Evolutionary conservation across 2,888 invertebrate genomes (phyloP), one percentile per base, ranked within the genome.

Genomic region (Dryomyza anilis): DNA sequence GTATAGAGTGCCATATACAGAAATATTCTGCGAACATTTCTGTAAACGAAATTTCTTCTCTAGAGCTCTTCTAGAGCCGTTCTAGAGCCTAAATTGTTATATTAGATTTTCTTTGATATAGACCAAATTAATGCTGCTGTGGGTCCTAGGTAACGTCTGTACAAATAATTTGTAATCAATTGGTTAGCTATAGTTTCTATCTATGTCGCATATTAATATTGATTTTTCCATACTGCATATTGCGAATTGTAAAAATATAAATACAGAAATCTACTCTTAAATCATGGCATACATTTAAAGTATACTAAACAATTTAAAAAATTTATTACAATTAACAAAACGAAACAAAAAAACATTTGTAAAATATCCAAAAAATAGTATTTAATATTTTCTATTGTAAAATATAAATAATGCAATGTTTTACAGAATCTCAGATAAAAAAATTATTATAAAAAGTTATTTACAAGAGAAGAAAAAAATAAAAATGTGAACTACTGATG

Each of bases 271-370:
- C 12, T 16, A 52, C 16, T 33, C 36, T 23, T 36, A 55, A 16
- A 36, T 23, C 53, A 65, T 59, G 67, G 67, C 56, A 69, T 67
- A 69, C 68, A 69, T 69, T 66, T 45, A 30, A 69, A 66, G 67
- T 69, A 69, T 69, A 69, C 69, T 64, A 43, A 58, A 39, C 12
- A 10, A 50, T 12, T 36, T 39, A 25, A 53, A 57, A 7, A 39
- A 39, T 39, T n/a, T 33, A 33, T 12, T 33, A n/a, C n/a, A n/a
- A n/a, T n/a, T n/a, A n/a, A n/a, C n/a, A n/a, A n/a, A n/a, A n/a
- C n/a, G n/a, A n/a, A n/a, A n/a, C n/a, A n/a, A n/a, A n/a, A 58
- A 45, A n/a, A n/a, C 16, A 19, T 57, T 23, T 59, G 59, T 59
- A 59, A 59, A 59, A 59, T 59, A 59, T 23, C n/a, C 48, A 21